These are phyloP conservation scores for Ostrea edulis DNA, from an alignment of 1,140 invertebrate species.

Conservation along the genomic window DNA sequence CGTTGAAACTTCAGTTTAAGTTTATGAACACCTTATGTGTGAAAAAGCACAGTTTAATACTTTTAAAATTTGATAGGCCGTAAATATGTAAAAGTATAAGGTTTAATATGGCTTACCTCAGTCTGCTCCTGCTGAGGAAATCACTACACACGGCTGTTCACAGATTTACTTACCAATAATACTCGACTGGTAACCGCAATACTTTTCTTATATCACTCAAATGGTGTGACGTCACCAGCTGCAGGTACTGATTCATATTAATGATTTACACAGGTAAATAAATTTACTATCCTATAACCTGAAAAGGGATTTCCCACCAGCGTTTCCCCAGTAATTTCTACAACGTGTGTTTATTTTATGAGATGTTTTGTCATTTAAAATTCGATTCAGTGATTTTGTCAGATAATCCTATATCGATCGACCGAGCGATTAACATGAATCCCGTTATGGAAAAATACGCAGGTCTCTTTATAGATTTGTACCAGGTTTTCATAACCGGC, in stretches of 20 bases:
- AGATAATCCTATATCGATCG: background rate
- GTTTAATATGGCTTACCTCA: background rate
- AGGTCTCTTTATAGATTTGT: too few relatives aligned
- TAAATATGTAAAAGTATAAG: too few relatives aligned
- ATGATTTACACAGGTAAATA: background rate
- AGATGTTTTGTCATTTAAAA: background rate
- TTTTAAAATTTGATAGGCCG: too few relatives aligned
- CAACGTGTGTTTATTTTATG: background rate
- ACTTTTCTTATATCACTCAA: conserved; percentile 21
- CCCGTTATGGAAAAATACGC: background rate
- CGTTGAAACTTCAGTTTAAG: too few relatives aligned
- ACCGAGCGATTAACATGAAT: background rate
- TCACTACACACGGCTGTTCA: background rate
- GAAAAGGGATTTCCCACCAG: background rate
- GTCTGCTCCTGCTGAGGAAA: background rate
- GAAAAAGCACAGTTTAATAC: too few relatives aligned
- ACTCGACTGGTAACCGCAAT: background rate
- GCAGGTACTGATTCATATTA: background rate
- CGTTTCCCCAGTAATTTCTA: background rate
- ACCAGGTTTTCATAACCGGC: too few relatives aligned
- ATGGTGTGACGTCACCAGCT: conserved; percentile 4
- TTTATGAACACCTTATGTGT: too few relatives aligned
- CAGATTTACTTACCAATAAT: background rate
- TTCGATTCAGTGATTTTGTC: background rate
- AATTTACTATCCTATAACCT: background rate